Evolutionary conservation across 1,140 invertebrate genomes (phyloP), one percentile per base, ranked within the genome.

Genomic region (Augochlora pura): DNA sequence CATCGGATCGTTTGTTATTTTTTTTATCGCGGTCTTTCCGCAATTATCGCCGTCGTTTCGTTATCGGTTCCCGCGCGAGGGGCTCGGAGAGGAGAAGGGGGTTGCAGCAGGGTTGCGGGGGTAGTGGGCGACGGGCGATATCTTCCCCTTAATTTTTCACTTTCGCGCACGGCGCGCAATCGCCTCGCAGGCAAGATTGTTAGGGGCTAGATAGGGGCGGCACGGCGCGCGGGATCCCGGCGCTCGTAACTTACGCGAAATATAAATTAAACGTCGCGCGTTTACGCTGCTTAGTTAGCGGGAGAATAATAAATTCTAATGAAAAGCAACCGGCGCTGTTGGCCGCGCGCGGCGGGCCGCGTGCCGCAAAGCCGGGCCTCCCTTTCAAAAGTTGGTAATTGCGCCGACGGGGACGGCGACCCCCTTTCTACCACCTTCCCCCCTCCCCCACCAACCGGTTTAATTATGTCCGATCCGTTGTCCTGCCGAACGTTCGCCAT

Each of bases 231-330:
- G 16, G 16, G 49, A 46, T 46, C 42, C 49, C 16, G 10, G 10
- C 23, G 75, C 68, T 68, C 78, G 72, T 80, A 80, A 76, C 73
- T 80, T 76, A 54, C 65, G 59, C 12, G 78, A 54, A 77, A 64
- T 80, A 80, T 80, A 77, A 80, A 80, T 80, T 80, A 80, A 80
- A 80, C 78, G 78, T 77, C 78, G 78, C 78, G 78, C 79, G 59
- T 81, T 81, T 81, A 81, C 27, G 71, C 66, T 63, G 75, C 75
- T 75, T 81, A 77, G 80, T 81, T 81, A 77, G 62, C 67, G 57
- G 74, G 49, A 25, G 74, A 77, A 77, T 81, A 81, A 81, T 81
- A 81, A 81, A 81, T 81, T 77, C 66, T 49, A 77, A 59, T 70
- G 59, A 81, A 81, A 81, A 71, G 80, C 75, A 75, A 75, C 39